Base-by-base conservation (phyloP, 2,113 vertebrate species). In the Tachysurus fulvidraco region DNA sequence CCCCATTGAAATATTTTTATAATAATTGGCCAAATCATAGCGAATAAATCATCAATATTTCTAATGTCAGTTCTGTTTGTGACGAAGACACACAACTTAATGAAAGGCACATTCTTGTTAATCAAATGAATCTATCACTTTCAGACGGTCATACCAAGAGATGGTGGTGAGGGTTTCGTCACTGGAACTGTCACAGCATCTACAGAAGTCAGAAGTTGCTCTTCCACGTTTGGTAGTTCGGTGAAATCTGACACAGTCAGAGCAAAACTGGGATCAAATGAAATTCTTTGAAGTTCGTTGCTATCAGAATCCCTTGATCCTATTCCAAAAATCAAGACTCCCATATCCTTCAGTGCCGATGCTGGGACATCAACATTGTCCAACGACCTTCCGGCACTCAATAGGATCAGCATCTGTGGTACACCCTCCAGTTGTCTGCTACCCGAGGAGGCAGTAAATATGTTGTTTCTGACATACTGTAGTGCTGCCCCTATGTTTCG, bases 391-490 rank as follows among this genome's bases (percentile, higher is more conserved):
- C 95, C 96, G 0, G 95, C 96, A 28, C 89, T 94, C 44, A 97
- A 90, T 30, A 97, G 90, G 36, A 97, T 90, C 86, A 96, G 89
- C 78, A 96, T 92, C 89, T 96, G 96, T 16, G 92, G 93, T 82
- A 96, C 93, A 0, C 94, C 93, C 8, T 96, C 95, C 62, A 95
- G 93, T 0, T 94, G 93, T 44, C 96, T 95, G 90, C 96, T 96
- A 11, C 96, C 96, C 1, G 95, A 93, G 0, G 93, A 91, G 78
- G 71, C 92, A 84, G 94, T 94, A 2, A 96, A 96, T 60, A 96
- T 85, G 41, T 92, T 86, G 21, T 89, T 93, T 90, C 87, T 41
- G 0, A 93, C 92, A 0, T 92, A 94, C 30, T 96, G 93, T 80
- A 97, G 92, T 14, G 76, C 76, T 0, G 90, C 92, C 86, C 96